Conservation (phyloP, 2,113 vertebrate species). For the Neotragus pygmaeus region DNA sequence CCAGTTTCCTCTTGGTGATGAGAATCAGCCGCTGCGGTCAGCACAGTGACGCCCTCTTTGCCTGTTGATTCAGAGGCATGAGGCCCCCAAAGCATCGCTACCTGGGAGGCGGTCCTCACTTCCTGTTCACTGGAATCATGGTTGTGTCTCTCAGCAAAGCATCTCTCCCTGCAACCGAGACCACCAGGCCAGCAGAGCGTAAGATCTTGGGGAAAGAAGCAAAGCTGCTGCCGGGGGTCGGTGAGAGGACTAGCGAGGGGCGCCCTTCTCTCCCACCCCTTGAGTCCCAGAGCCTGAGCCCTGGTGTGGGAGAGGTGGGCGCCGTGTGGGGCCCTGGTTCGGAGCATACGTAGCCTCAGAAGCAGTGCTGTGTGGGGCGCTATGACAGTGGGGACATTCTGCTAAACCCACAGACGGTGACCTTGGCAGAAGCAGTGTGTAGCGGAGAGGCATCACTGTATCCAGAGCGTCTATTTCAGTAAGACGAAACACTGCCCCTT, state of each 20-base stretch:
- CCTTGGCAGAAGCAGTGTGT: neutral
- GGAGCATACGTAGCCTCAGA: neutral
- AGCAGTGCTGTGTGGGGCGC: neutral
- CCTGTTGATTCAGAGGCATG: neutral
- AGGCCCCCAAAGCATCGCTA: neutral
- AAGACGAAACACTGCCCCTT: neutral
- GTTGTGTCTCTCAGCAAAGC: neutral
- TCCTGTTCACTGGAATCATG: neutral
- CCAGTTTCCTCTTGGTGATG: neutral
- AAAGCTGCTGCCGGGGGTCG: neutral
- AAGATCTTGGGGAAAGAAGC: neutral
- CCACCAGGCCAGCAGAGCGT: neutral
- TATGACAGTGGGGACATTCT: neutral
- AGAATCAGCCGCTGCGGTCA: neutral
- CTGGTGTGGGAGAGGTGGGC: neutral
- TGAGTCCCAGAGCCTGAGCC: neutral
- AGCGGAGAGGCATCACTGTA: neutral
- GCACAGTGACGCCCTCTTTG: neutral
- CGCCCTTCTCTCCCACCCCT: neutral
- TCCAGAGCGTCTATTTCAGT: neutral
- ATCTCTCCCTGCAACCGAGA: neutral
- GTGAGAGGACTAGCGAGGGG: neutral
- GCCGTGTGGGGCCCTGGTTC: neutral
- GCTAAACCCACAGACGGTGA: neutral
- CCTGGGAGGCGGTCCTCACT: neutral